These are phyloP conservation scores for Scrobipalpa atriplicella DNA, from an alignment of 2,888 invertebrate genomes.

Conservation along the genomic window DNA sequence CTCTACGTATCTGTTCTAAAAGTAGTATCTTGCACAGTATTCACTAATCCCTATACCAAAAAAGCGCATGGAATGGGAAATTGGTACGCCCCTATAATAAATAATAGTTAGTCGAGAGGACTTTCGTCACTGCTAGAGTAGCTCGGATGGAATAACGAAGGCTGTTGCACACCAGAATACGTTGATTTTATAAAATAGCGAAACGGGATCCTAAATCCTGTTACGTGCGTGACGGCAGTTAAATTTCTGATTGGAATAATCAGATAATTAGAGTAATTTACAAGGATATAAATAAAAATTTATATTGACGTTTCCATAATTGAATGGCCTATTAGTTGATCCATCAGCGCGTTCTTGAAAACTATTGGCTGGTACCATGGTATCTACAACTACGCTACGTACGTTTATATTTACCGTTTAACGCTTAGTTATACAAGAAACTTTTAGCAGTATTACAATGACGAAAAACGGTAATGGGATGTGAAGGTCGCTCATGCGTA, in stretches of 20 bases:
- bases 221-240: background rate
- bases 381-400: too few relatives aligned
- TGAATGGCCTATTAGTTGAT: background rate
- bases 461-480: background rate
- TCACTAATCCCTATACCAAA: too few relatives aligned
- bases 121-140: too few relatives aligned
- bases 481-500: constrained; percentile 16
- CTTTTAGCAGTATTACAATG: background rate
- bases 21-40: too few relatives aligned
- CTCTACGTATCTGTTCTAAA: too few relatives aligned
- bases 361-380: too few relatives aligned
- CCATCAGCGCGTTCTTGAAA: background rate
- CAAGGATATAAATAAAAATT: background rate
- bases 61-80: too few relatives aligned
- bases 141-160: background rate
- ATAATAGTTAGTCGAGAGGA: too few relatives aligned
- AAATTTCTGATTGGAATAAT: background rate
- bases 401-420: too few relatives aligned
- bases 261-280: background rate
- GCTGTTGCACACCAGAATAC: background rate
- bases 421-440: background rate
- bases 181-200: background rate
- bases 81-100: too few relatives aligned
- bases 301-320: background rate
- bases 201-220: background rate